A percentile compares a stretch with the other conserved stretches of the same genome.
These are phyloP conservation scores for Rallus limicola DNA, from an alignment of 2,113 vertebrate species.

Conservation along the genomic window DNA sequence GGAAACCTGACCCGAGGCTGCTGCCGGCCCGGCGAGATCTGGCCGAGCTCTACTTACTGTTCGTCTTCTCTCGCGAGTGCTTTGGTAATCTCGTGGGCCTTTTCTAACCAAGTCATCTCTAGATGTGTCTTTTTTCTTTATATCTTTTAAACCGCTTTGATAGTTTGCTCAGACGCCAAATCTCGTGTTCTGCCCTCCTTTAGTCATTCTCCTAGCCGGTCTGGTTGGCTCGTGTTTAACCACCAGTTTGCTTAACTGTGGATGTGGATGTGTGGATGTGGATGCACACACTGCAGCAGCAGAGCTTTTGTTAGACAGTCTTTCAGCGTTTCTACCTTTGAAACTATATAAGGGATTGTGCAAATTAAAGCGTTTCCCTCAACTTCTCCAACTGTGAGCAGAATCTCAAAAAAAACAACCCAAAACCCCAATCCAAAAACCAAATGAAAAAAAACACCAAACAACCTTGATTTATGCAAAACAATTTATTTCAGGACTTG, in stretches of 20 bases:
- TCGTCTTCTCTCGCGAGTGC: not conserved
- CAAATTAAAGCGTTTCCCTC: not conserved
- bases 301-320: not conserved
- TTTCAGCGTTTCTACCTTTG: not conserved
- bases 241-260: not conserved
- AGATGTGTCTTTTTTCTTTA: fast-evolving
- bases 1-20: not conserved
- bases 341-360: fast-evolving
- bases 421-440: no score
- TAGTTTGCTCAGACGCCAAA: fast-evolving
- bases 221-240: not conserved
- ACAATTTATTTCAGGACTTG: not conserved
- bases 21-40: fast-evolving
- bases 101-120: fast-evolving
- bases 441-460: not conserved
- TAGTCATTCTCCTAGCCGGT: not conserved
- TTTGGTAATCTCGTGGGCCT: not conserved
- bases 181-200: not conserved
- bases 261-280: not conserved
- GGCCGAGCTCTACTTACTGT: fast-evolving
- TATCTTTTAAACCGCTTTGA: fast-evolving
- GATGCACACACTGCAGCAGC: no score
- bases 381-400: not conserved
- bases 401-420: not conserved
- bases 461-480: no score